These are phyloP conservation scores for Myotis brandtii DNA, from an alignment of 2,113 vertebrate genomes.

Conservation along the genomic window DNA sequence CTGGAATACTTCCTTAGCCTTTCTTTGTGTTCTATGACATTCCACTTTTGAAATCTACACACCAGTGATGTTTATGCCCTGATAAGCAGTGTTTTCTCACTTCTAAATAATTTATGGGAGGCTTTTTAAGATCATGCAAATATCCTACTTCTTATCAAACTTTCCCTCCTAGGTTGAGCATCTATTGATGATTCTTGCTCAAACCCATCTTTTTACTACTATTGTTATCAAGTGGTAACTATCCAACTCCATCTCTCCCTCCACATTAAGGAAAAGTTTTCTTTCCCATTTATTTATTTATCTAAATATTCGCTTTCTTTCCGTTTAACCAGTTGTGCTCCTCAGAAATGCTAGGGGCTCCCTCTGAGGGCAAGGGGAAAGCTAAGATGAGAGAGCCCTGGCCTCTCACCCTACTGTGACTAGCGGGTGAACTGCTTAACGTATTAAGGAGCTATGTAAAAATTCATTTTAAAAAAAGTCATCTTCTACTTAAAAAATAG, in stretches of 20 bases:
- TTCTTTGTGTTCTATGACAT: not conserved
- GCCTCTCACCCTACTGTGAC: not conserved
- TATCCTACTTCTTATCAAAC: not conserved
- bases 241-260: not conserved
- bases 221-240: not conserved
- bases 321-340: not conserved
- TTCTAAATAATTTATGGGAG: not conserved
- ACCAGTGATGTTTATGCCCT: not conserved
- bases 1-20: not conserved
- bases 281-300: not conserved
- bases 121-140: not conserved
- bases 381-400: not conserved
- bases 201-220: not conserved
- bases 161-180: not conserved
- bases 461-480: not conserved
- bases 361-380: not conserved
- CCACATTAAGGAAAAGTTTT: not conserved
- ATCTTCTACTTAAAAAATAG: not conserved
- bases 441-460: not conserved
- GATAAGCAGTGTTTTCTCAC: not conserved
- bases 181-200: not conserved
- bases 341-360: not conserved
- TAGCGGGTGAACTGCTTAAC: not conserved
- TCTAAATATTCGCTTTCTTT: slow-evolving; percentile 23
- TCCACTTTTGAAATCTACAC: not conserved